Conservation (phyloP, 2,797 vertebrate genomes). For the Ataeniobius toweri region DNA sequence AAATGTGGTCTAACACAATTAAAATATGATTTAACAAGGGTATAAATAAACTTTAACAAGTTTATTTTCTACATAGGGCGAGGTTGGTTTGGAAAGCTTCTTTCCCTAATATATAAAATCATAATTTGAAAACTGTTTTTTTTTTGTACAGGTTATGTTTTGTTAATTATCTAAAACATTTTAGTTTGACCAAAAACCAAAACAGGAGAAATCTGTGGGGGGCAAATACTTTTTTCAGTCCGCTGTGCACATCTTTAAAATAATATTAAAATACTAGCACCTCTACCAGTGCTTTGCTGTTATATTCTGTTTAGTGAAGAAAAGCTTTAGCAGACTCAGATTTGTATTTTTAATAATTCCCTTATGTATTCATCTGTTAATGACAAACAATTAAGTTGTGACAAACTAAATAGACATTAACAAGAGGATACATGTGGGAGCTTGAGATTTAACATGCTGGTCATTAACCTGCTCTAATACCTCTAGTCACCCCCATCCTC, state of each 20-base stretch:
- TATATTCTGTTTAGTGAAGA: not conserved
- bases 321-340: not conserved
- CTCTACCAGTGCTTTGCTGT: not conserved
- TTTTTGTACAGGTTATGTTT: not conserved
- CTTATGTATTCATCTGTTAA: not conserved
- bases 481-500: not conserved
- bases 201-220: too few species aligned
- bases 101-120: not conserved
- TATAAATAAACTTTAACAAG: too few species aligned
- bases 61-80: too few species aligned
- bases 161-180: not conserved
- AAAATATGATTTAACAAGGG: too few species aligned
- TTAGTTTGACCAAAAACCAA: too few species aligned
- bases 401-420: not conserved
- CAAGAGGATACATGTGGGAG: not conserved
- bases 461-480: constrained; percentile 12
- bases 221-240: too few species aligned
- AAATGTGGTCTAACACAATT: not conserved
- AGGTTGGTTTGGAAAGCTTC: not conserved
- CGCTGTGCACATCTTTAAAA: not conserved
- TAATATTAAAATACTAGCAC: not conserved
- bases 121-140: not conserved
- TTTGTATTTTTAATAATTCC: not conserved
- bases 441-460: not conserved
- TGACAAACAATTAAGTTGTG: not conserved